Evolutionary conservation across 2,113 vertebrate genomes (phyloP).

Genomic region (Rhagologus leucostigma): DNA sequence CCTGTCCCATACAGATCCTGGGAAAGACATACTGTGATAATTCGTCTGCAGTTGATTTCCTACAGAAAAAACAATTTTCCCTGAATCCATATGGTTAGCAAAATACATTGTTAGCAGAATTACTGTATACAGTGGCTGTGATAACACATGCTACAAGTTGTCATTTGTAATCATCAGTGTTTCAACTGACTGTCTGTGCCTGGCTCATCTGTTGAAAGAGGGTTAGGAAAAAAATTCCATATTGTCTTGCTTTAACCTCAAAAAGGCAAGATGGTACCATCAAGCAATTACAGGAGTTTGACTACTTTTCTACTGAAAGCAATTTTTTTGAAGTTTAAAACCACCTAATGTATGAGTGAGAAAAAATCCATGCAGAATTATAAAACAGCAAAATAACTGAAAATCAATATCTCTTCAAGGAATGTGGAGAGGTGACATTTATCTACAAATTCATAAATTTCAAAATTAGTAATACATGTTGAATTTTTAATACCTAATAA

Average conservation of each 20-base stretch:
- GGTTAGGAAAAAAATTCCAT: background rate
- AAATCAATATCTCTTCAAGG: background rate
- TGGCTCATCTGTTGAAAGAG: background rate
- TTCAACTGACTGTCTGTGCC: conserved; percentile 36
- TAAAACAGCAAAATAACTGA: background rate
- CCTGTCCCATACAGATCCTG: background rate
- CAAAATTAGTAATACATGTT: background rate
- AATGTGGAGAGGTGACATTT: background rate
- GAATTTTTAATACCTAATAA: background rate
- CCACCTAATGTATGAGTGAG: background rate
- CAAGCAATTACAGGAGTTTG: background rate
- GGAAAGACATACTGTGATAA: background rate
- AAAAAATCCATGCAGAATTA: background rate
- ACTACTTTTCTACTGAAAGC: background rate
- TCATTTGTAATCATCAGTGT: conserved; percentile 33
- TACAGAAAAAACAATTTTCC: conserved; percentile 1
- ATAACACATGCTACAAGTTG: conserved; percentile 40
- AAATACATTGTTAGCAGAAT: background rate
- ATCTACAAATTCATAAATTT: background rate
- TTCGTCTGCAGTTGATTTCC: background rate
- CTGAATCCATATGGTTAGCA: background rate
- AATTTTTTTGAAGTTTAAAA: background rate
- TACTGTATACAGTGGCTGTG: background rate
- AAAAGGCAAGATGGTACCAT: background rate
- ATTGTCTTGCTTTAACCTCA: background rate